phyloP scores from a whole-genome alignment of 2,113 vertebrate genomes.

The Ptychochromis oligacanthus region DNA sequence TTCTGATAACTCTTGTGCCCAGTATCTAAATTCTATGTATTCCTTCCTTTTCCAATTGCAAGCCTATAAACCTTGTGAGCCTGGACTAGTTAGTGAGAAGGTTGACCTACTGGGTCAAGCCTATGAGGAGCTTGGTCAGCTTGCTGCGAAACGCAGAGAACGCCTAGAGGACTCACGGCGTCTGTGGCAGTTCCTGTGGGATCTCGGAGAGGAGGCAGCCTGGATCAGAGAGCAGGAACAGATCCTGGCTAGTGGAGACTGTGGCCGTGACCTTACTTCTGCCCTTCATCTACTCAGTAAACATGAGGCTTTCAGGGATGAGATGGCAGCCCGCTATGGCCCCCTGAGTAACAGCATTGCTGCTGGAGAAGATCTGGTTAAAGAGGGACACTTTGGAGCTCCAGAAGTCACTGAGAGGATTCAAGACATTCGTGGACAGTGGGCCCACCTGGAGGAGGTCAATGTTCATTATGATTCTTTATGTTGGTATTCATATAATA shows the following conservation, averaged over 20 bases:
- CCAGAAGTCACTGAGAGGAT: slow-evolving; percentile 80
- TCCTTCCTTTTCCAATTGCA: slow-evolving; percentile 14
- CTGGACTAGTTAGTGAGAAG: slow-evolving; percentile 85
- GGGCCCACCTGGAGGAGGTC: slow-evolving; percentile 86
- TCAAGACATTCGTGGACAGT: slow-evolving; percentile 84
- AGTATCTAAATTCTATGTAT: neutral
- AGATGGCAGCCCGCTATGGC: slow-evolving; percentile 90
- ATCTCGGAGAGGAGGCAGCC: slow-evolving; percentile 89
- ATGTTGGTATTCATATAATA: neutral
- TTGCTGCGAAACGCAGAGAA: slow-evolving; percentile 79
- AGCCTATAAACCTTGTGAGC: slow-evolving; percentile 92
- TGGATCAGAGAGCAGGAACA: slow-evolving; percentile 94
- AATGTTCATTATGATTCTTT: slow-evolving; percentile 6
- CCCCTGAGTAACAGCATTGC: slow-evolving; percentile 86
- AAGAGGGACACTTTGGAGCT: slow-evolving; percentile 86
- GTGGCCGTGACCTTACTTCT: slow-evolving; percentile 87
- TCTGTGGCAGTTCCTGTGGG: slow-evolving; percentile 93
- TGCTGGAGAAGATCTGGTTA: slow-evolving; percentile 83
- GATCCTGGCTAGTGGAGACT: slow-evolving; percentile 86
- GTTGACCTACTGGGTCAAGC: slow-evolving; percentile 82
- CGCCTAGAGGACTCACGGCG: slow-evolving; percentile 87
- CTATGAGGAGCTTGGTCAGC: slow-evolving; percentile 85
- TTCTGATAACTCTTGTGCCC: neutral
- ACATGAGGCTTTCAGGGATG: slow-evolving; percentile 88
- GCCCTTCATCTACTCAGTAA: slow-evolving; percentile 89